Percentiles rank a stretch among this genome's conserved stretches.
Evolutionary conservation across 2,113 vertebrate species (phyloP).

Genomic region (Protomyctophum bolini): DNA sequence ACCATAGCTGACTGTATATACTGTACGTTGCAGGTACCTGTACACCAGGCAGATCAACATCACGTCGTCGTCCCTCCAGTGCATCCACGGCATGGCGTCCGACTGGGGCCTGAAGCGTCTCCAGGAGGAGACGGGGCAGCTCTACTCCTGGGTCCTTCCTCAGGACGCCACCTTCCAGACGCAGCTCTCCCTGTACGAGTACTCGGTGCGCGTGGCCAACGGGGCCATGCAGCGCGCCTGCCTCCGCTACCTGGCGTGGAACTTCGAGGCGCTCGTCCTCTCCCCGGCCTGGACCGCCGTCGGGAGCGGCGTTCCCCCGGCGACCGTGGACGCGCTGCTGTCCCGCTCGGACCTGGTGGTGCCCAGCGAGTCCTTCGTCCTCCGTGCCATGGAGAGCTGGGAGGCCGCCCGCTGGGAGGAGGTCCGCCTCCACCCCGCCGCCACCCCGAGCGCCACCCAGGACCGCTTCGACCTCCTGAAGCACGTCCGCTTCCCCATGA

Average conservation of each 20-base stretch:
- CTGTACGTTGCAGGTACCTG: slow-evolving; percentile 61
- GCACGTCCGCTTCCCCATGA: slow-evolving; percentile 70
- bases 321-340: slow-evolving; percentile 49
- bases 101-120: slow-evolving; percentile 49
- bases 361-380: slow-evolving; percentile 60
- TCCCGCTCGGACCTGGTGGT: slow-evolving; percentile 64
- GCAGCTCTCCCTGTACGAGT: slow-evolving; percentile 55
- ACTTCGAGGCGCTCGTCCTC: slow-evolving; percentile 43
- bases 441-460: neutral
- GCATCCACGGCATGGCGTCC: slow-evolving; percentile 70
- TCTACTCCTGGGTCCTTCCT: slow-evolving; percentile 61
- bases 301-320: neutral
- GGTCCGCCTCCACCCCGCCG: too few relatives aligned
- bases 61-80: slow-evolving; percentile 45
- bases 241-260: slow-evolving; percentile 65
- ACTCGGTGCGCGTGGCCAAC: slow-evolving; percentile 28
- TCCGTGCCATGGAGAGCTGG: slow-evolving; percentile 66
- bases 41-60: slow-evolving; percentile 64
- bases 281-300: slow-evolving; percentile 45
- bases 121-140: slow-evolving; percentile 34
- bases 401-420: slow-evolving; percentile 2
- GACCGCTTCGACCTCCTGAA: slow-evolving; percentile 30
- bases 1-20: too few relatives aligned
- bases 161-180: slow-evolving; percentile 51
- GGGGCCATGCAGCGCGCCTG: slow-evolving; percentile 52